Conservation (phyloP, 1,140 invertebrate species). For the Magallana ariakensis region DNA sequence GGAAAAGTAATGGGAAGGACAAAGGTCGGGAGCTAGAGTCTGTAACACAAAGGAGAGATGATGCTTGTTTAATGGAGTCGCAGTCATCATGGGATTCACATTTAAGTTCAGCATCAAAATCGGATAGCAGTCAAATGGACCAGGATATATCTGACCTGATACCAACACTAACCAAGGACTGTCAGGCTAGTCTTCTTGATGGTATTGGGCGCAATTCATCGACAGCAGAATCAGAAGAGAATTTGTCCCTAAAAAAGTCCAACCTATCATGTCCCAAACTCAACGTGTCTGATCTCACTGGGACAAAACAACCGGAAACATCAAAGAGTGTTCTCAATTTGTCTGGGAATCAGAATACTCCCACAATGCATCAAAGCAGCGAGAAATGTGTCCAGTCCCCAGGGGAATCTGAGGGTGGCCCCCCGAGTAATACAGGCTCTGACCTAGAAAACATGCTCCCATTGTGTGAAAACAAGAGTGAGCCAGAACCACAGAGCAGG, state of each 20-base stretch:
- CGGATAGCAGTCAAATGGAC: not conserved
- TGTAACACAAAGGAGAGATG: not conserved
- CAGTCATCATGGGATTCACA: conserved; percentile 10
- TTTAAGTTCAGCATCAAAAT: not conserved
- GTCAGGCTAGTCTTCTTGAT: too few relatives aligned
- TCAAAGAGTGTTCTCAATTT: not conserved
- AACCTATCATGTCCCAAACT: not conserved
- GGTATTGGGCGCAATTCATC: too few relatives aligned
- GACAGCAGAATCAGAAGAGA: not conserved
- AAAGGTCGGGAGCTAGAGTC: not conserved
- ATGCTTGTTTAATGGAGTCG: not conserved
- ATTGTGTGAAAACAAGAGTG: not conserved
- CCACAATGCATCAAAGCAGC: too few relatives aligned
- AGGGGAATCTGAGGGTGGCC: not conserved
- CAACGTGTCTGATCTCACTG: not conserved
- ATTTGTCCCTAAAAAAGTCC: not conserved
- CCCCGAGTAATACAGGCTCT: conserved; percentile 9
- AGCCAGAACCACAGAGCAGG: not conserved
- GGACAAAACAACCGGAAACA: not conserved
- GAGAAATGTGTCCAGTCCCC: not conserved
- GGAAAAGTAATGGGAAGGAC: not conserved
- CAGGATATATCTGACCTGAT: not conserved
- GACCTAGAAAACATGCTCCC: conserved; percentile 20
- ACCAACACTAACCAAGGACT: not conserved
- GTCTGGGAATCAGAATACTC: not conserved